phyloP scores from a whole-genome alignment of 2,888 invertebrate genomes.

The Sipha maydis region DNA sequence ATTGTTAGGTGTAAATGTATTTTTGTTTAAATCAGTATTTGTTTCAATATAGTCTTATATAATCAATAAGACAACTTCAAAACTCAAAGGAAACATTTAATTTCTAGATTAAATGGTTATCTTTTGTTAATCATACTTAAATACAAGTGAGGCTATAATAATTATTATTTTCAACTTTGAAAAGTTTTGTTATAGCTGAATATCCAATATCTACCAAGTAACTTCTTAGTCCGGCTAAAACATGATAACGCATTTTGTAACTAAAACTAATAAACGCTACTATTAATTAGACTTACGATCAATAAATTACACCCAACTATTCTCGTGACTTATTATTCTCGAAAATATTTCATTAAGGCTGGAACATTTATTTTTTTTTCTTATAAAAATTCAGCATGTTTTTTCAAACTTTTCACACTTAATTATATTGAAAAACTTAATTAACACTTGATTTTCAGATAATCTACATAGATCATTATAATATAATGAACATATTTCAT shows the following conservation, averaged over 20 bases:
- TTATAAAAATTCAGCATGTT: too few relatives aligned
- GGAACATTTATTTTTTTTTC: too few relatives aligned
- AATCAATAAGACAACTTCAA: background rate
- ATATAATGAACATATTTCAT: too few relatives aligned
- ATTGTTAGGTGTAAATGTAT: background rate
- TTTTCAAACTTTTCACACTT: too few relatives aligned
- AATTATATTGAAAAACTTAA: too few relatives aligned
- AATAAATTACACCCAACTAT: too few relatives aligned
- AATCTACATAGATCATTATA: too few relatives aligned
- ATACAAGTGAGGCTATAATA: background rate
- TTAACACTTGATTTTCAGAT: too few relatives aligned
- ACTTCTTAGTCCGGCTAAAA: background rate
- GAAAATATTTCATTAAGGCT: too few relatives aligned
- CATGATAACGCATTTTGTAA: background rate
- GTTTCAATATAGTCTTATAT: background rate
- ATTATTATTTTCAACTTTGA: background rate
- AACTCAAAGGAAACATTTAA: background rate
- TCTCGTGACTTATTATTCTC: too few relatives aligned
- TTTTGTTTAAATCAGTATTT: background rate
- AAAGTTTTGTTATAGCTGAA: background rate
- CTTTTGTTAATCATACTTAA: background rate
- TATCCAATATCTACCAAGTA: background rate
- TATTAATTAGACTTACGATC: background rate
- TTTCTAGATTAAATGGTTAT: background rate
- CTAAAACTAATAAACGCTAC: background rate